These are phyloP conservation scores for Myotis planiceps DNA, from an alignment of 2,797 vertebrate species.

Conservation along the genomic window DNA sequence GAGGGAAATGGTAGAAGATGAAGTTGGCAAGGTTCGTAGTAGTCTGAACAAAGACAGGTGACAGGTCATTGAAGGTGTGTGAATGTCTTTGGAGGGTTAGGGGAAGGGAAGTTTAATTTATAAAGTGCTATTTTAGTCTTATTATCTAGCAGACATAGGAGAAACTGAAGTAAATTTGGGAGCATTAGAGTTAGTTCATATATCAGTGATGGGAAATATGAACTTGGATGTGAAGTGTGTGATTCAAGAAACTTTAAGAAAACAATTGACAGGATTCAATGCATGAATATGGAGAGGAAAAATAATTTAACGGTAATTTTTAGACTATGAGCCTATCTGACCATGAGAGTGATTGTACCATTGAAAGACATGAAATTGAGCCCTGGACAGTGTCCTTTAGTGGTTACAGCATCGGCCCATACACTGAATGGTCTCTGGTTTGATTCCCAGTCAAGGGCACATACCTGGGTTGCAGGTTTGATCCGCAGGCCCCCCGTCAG, in stretches of 20 bases:
- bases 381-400: too few relatives aligned
- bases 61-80: neutral
- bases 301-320: neutral
- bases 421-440: too few relatives aligned
- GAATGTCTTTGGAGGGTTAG: neutral
- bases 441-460: too few relatives aligned
- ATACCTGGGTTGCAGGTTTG: too few relatives aligned
- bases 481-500: too few relatives aligned
- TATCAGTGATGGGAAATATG: neutral
- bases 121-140: neutral
- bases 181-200: neutral
- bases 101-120: neutral
- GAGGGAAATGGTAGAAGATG: constrained; percentile 12
- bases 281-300: neutral
- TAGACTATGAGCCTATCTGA: neutral
- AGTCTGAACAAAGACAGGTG: neutral
- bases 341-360: neutral
- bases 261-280: neutral
- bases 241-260: constrained; percentile 1
- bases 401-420: too few relatives aligned
- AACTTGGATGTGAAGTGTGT: constrained; percentile 1
- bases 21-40: neutral
- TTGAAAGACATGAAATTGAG: neutral
- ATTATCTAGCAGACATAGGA: neutral
- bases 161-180: neutral